Evolutionary conservation across 2,113 vertebrate genomes (phyloP).

Genomic region (Ciconia stormi): DNA sequence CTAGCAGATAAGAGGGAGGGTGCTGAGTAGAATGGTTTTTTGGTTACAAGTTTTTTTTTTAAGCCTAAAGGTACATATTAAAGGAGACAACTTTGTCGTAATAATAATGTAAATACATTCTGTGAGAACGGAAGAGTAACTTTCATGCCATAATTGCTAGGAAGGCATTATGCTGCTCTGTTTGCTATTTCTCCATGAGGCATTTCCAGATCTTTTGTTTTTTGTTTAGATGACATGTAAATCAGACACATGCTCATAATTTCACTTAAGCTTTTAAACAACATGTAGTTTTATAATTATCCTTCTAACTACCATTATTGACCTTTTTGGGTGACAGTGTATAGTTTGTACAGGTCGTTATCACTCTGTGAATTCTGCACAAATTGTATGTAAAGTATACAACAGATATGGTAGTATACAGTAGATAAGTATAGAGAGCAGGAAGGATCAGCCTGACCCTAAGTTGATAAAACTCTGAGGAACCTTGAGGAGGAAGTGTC

Average conservation of each 20-base stretch:
- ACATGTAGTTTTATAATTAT: slow-evolving; percentile 37
- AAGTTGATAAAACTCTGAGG: neutral
- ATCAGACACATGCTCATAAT: slow-evolving; percentile 28
- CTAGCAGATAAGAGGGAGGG: accelerated
- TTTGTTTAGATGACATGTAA: neutral
- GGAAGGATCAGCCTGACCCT: neutral
- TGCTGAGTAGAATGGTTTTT: neutral
- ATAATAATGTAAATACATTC: neutral
- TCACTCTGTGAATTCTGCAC: slow-evolving; percentile 12
- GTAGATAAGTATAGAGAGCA: neutral
- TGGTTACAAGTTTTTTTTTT: neutral
- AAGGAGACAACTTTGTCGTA: neutral
- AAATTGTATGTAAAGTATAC: neutral
- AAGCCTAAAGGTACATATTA: neutral
- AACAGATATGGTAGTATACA: neutral
- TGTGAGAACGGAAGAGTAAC: neutral
- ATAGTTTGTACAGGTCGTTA: slow-evolving; percentile 38
- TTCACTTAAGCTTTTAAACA: slow-evolving; percentile 52
- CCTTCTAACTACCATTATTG: slow-evolving; percentile 26
- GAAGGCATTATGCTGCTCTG: neutral
- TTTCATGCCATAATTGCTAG: neutral
- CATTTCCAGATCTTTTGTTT: neutral
- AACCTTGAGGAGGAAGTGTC: neutral
- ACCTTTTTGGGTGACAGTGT: slow-evolving; percentile 25
- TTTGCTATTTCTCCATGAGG: neutral